Evolutionary conservation across 2,797 vertebrate genomes (phyloP), one percentile per base, ranked within the genome.

Genomic region (Echeneis naucrates): DNA sequence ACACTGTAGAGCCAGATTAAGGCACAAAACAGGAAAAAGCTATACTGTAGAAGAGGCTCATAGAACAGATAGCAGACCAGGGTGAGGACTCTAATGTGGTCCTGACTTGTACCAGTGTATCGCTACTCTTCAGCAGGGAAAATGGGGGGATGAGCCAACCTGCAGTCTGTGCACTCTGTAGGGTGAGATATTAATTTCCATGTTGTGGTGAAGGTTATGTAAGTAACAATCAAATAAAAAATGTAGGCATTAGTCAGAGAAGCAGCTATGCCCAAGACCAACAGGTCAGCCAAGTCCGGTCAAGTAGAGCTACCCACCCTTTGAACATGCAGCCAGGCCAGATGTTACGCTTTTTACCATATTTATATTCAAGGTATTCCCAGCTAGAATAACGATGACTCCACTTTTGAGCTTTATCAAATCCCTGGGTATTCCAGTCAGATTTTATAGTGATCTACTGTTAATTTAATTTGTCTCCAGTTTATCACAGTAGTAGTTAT

Each of bases 171-270:
- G 21, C 55, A 40, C 50, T 66, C 44, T 33, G 52, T 38, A 73
- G 44, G 68, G 57, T 68, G 54, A 51, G 32, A 57, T 76, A 83
- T 86, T 82, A 7, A 80, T 88, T 82, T 87, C 58, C 47, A 63
- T 74, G 68, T 67, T 51, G 75, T 47, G 56, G 58, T 75, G 75
- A 88, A 86, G 86, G 86, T 87, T 75, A 56, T 54, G 60, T 73
- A 54, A 66, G 71, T 56, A 35, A 80, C 85, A 87, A 81, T 86
- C 67, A 44, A 50, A 80, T 84, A 86, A 81, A 81, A 86, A 82
- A 88, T 86, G 69, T 35, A 80, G 54, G 53, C 79, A 54, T 84
- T 65, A 89, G 68, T 81, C 72, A 82, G 54, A 72, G 48, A 56
- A 81, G 63, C 55, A 74, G 59, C 58, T 68, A 65, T 75, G 42